A percentile compares a stretch with the other conserved stretches of the same genome.
Evolutionary conservation across 1,140 invertebrate genomes (phyloP).

Genomic region (Drosophila tropicalis): DNA sequence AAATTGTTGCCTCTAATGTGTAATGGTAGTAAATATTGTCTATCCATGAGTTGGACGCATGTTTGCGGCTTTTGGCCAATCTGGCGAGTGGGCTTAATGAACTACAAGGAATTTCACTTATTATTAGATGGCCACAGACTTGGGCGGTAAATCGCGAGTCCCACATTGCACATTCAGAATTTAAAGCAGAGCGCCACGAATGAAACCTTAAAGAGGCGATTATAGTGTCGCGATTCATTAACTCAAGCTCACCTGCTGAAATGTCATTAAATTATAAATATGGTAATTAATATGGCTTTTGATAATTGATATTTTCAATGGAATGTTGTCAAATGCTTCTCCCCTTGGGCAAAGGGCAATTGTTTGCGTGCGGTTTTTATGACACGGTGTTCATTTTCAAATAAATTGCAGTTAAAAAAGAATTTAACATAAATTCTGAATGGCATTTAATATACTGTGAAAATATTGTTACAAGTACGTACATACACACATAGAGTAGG

Average conservation of each 20-base stretch:
- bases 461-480: slow-evolving; percentile 6
- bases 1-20: not conserved
- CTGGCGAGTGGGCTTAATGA: not conserved
- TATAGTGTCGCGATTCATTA: not conserved
- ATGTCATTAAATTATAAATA: not conserved
- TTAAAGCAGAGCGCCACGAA: not conserved
- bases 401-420: slow-evolving; percentile 28
- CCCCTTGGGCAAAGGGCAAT: not conserved
- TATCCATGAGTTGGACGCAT: not conserved
- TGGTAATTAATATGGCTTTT: slow-evolving; percentile 4
- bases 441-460: slow-evolving; percentile 66
- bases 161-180: not conserved
- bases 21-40: not conserved
- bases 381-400: slow-evolving; percentile 23
- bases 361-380: slow-evolving; percentile 1
- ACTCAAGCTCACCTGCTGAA: not conserved
- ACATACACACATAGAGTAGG: not conserved
- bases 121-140: no score
- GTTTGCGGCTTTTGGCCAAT: slow-evolving; percentile 3
- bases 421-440: slow-evolving; percentile 59
- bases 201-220: not conserved
- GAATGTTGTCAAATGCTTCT: not conserved
- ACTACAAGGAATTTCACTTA: not conserved
- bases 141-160: not conserved
- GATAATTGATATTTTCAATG: slow-evolving; percentile 2